phyloP scores from a whole-genome alignment of 2,888 invertebrate species.

The Standfussiana lucernea region DNA sequence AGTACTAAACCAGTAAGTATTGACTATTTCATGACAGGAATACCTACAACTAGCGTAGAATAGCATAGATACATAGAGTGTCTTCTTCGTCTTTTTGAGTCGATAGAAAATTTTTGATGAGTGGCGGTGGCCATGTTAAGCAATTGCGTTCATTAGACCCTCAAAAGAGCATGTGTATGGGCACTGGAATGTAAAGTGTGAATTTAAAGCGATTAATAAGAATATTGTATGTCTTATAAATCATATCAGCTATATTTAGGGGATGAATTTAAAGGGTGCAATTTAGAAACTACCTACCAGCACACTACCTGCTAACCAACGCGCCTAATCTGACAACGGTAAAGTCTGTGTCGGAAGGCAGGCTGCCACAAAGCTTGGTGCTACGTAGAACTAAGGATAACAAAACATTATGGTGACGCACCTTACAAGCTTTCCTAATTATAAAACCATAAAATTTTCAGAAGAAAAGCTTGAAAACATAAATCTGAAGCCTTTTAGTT shows the following conservation, averaged over 20 bases:
- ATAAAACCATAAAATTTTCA: background rate
- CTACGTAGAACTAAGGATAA: background rate
- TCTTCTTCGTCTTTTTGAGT: background rate
- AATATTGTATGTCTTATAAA: background rate
- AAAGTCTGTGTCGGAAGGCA: background rate
- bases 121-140: background rate
- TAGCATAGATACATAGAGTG: background rate
- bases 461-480: background rate
- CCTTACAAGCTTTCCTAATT: background rate
- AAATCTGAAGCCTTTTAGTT: constrained; percentile 32
- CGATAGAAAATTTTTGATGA: background rate
- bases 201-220: background rate
- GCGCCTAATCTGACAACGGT: too few species aligned
- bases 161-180: background rate
- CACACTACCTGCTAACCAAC: background rate
- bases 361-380: background rate
- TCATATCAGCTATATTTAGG: background rate
- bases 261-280: background rate
- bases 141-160: background rate
- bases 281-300: too few species aligned
- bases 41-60: background rate
- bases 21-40: background rate
- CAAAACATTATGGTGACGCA: background rate
- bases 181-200: background rate
- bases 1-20: too few species aligned